A percentile compares a stretch with the other conserved stretches of the same genome.
Evolutionary conservation across 2,888 invertebrate species (phyloP).

Genomic region (Protophormia terraenovae): DNA sequence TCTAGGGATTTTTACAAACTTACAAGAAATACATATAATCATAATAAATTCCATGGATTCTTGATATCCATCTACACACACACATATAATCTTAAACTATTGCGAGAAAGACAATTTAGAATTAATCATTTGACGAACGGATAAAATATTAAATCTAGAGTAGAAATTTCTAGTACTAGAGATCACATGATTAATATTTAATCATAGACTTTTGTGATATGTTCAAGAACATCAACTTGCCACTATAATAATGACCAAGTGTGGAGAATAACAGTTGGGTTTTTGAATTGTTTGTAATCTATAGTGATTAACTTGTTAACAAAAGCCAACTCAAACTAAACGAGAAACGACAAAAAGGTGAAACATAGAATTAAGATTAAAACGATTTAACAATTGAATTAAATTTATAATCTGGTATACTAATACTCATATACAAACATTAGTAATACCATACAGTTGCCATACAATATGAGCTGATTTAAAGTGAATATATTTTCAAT

Average conservation of each 20-base stretch:
- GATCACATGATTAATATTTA: constrained; percentile 25
- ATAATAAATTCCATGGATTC: constrained; percentile 36
- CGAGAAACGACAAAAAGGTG: constrained; percentile 29
- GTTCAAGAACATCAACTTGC: not conserved
- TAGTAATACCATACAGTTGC: not conserved
- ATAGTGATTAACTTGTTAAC: not conserved
- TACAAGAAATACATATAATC: constrained; percentile 1
- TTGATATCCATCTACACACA: not conserved
- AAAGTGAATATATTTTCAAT: constrained; percentile 21
- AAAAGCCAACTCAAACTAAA: not conserved
- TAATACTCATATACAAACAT: constrained; percentile 4
- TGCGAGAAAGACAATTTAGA: not conserved
- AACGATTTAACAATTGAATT: constrained; percentile 41
- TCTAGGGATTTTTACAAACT: constrained; percentile 20
- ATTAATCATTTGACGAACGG: constrained; percentile 12
- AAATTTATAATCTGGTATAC: constrained; percentile 29
- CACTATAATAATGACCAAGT: too few relatives aligned
- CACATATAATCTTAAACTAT: not conserved
- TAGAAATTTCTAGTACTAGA: constrained; percentile 9
- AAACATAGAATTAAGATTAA: constrained; percentile 37
- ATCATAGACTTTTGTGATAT: not conserved
- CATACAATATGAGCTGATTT: constrained; percentile 39
- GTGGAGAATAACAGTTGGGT: not conserved
- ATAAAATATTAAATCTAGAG: constrained; percentile 43
- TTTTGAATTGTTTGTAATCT: not conserved